Percentiles rank a stretch among this genome's conserved stretches.
phyloP scores from a whole-genome alignment of 2,113 vertebrate genomes.

The Aphyosemion australe region DNA sequence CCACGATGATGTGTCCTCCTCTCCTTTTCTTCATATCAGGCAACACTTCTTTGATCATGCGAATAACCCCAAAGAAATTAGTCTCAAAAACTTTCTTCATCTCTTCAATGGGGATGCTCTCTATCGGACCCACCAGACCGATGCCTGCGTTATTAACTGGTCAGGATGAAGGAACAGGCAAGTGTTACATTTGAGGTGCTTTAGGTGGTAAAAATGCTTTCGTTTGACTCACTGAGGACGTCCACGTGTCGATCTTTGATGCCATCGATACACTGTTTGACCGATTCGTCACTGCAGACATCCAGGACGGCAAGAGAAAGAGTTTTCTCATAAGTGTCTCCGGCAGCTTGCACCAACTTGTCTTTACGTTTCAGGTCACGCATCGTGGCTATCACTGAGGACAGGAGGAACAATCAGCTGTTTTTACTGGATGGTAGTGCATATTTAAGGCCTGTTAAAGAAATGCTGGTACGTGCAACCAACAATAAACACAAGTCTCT shows the following conservation, averaged over 20 bases:
- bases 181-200: not conserved
- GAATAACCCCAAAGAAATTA: constrained; percentile 78
- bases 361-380: constrained; percentile 84
- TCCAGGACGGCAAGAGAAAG: constrained; percentile 84
- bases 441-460: no score
- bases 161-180: not conserved
- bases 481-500: no score
- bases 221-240: constrained; percentile 81
- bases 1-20: constrained; percentile 76
- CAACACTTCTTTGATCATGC: constrained; percentile 82
- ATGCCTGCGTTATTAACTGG: constrained; percentile 80
- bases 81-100: constrained; percentile 82
- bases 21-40: constrained; percentile 79
- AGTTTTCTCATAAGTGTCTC: constrained; percentile 79
- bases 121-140: constrained; percentile 77
- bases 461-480: not conserved
- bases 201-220: not conserved
- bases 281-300: constrained; percentile 84
- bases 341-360: constrained; percentile 82
- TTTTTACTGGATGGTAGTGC: not conserved
- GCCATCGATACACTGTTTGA: constrained; percentile 80
- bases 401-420: not conserved
- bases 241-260: constrained; percentile 82
- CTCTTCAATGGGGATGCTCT: constrained; percentile 77
- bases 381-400: constrained; percentile 90